Conservation (phyloP, 92 coral and sea anemone genomes). For the Phymanthus crucifer region DNA sequence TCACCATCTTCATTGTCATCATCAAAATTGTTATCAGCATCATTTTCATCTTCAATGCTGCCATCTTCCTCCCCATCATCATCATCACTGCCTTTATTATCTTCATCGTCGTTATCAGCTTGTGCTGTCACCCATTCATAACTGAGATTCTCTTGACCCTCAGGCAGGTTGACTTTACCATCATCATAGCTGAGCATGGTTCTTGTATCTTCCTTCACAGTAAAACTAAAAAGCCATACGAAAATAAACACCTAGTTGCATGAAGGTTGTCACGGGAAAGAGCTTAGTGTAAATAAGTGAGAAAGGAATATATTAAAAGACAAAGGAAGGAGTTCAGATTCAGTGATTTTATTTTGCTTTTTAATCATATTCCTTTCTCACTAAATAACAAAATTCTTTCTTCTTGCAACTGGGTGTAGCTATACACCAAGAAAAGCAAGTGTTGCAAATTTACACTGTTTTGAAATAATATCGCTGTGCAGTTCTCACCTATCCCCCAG, state of each 20-base stretch:
- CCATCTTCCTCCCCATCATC: conserved; percentile 39
- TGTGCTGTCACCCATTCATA: conserved; percentile 41
- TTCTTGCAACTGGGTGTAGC: no score
- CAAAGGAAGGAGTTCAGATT: no score
- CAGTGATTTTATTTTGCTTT: no score
- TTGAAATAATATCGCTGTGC: no score
- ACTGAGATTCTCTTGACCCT: conserved; percentile 41
- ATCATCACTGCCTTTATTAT: conserved; percentile 28
- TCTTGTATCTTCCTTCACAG: conserved; percentile 65
- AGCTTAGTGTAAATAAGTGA: no score
- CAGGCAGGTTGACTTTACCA: conserved; percentile 73
- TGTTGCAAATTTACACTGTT: no score
- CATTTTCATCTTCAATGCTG: conserved; percentile 30
- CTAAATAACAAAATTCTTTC: no score
- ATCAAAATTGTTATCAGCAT: conserved; percentile 33
- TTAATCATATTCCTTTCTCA: no score
- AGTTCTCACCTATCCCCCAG: conserved; percentile 79
- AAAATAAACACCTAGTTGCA: no score
- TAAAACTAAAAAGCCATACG: conserved; percentile 65
- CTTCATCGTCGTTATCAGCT: conserved; percentile 28
- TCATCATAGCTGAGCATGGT: conserved; percentile 77
- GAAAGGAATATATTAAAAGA: no score
- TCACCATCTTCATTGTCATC: conserved; percentile 15
- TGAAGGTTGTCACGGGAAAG: no score
- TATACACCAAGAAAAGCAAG: no score